A percentile compares a stretch with the other conserved stretches of the same genome.
Evolutionary conservation across 2,888 invertebrate species (phyloP).

Genomic region (Eupithecia subumbrata): DNA sequence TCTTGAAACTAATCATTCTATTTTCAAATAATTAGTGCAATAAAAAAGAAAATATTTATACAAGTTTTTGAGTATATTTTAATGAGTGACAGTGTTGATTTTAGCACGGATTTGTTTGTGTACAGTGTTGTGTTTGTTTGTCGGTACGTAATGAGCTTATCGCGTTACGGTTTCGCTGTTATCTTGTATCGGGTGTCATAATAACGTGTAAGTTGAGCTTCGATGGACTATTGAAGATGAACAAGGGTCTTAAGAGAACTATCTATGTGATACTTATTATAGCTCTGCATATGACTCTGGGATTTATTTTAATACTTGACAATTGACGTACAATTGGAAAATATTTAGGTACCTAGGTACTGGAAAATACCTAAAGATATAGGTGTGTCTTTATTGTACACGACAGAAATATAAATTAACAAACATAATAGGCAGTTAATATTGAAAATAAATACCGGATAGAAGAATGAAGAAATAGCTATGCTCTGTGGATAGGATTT

Average conservation of each 20-base stretch:
- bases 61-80: slow-evolving; percentile 9
- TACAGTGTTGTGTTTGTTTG: slow-evolving; percentile 45
- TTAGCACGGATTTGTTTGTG: slow-evolving; percentile 31
- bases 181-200: slow-evolving; percentile 47
- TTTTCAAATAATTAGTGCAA: slow-evolving; percentile 37
- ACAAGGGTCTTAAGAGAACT: background rate
- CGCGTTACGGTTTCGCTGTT: slow-evolving; percentile 55
- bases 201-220: slow-evolving; percentile 39
- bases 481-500: background rate
- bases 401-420: background rate
- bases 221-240: slow-evolving; percentile 29
- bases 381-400: background rate
- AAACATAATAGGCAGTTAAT: background rate
- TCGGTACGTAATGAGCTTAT: slow-evolving; percentile 60
- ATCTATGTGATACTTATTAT: background rate
- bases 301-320: background rate
- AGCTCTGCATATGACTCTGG: background rate
- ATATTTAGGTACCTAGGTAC: background rate
- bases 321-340: background rate
- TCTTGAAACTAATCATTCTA: slow-evolving; percentile 40
- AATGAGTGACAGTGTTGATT: slow-evolving; percentile 10
- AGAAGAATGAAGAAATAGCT: background rate
- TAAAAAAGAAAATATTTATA: slow-evolving; percentile 21
- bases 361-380: background rate
- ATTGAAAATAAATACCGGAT: background rate